Evolutionary conservation across 2,113 vertebrate species (phyloP).

Genomic region (Sciurus niger): DNA sequence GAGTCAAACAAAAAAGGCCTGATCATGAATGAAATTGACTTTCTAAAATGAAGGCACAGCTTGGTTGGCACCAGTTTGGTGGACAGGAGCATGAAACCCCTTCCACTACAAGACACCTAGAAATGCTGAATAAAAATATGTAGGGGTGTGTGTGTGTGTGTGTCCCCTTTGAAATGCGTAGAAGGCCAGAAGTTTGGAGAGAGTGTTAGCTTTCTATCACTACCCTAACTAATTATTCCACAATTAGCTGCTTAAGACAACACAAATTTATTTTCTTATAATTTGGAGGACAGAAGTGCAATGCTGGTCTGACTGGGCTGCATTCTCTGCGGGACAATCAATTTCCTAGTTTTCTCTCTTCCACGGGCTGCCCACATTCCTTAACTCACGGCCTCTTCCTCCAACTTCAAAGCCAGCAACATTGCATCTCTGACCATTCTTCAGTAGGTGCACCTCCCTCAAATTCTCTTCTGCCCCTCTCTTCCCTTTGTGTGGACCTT

Average conservation of each 20-base stretch:
- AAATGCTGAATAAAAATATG: not conserved
- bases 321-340: not conserved
- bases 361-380: not conserved
- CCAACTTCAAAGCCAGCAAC: not conserved
- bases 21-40: not conserved
- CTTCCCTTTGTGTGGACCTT: rapidly evolving
- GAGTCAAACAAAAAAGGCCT: not conserved
- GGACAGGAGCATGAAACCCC: not conserved
- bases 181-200: not conserved
- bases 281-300: not conserved
- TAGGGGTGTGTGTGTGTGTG: too few species aligned
- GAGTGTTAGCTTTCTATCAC: not conserved
- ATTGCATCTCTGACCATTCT: not conserved
- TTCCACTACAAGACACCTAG: not conserved
- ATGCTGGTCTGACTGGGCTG: not conserved
- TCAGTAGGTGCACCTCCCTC: not conserved
- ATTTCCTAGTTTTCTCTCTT: not conserved
- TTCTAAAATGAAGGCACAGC: not conserved
- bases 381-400: not conserved
- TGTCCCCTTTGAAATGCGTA: not conserved
- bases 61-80: not conserved
- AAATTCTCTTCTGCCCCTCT: too few species aligned
- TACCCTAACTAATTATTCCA: not conserved
- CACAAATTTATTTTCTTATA: not conserved
- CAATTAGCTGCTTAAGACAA: not conserved